Evolutionary conservation across 2,113 vertebrate genomes (phyloP).

Genomic region (Oenanthe oenanthe): DNA sequence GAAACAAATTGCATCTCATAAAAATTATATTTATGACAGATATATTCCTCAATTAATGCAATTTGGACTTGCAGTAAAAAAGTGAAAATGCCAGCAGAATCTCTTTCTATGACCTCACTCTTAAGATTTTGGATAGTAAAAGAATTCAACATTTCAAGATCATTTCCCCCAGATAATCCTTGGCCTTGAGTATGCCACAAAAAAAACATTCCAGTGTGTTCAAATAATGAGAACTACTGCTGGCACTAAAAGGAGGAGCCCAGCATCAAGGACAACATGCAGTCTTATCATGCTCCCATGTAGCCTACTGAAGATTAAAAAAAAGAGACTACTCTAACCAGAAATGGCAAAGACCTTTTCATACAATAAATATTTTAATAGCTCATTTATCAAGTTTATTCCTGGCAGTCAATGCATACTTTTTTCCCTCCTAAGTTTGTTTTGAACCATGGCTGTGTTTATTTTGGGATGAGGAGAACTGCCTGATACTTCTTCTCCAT

Average conservation of each 20-base stretch:
- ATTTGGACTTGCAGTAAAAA: neutral
- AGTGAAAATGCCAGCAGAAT: neutral
- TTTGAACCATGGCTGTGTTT: neutral
- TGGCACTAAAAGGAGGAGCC: neutral
- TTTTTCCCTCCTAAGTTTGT: neutral
- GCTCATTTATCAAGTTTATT: neutral
- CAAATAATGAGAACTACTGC: neutral
- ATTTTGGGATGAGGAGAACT: neutral
- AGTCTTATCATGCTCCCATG: neutral
- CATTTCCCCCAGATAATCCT: neutral
- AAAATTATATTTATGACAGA: neutral
- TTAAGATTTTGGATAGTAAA: neutral
- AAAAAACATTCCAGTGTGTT: neutral
- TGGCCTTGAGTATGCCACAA: neutral
- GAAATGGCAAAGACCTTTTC: neutral
- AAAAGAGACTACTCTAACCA: neutral
- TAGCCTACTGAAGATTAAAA: neutral
- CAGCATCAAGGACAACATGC: neutral
- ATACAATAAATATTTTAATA: neutral
- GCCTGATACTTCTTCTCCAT: neutral
- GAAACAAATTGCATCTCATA: neutral
- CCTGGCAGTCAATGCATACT: neutral
- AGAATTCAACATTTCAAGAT: neutral
- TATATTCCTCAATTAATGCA: neutral
- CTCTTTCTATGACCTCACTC: neutral